Evolutionary conservation across 2,113 vertebrate species (phyloP), one percentile per base, ranked within the genome.

Genomic region (Pollimyrus isidori): DNA sequence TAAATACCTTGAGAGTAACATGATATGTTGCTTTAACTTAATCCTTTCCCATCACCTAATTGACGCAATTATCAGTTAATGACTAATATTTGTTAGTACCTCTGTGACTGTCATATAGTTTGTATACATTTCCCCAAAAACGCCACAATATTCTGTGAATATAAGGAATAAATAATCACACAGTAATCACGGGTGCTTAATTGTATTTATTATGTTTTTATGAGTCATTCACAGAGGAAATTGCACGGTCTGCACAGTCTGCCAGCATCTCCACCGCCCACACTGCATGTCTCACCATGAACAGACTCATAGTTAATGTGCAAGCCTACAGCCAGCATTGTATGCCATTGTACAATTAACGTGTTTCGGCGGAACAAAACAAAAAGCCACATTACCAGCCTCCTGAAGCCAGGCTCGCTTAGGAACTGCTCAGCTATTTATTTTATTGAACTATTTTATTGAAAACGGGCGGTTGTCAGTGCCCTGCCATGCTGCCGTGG

Each of bases 401-500:
- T 86, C 49, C 84, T 4, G 26, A 52, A 48, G 49, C 49, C 46
- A 35, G 84, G 26, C 85, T 53, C 50, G 26, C 82, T 87, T 26
- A 30, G 85, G 85, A 19, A 53, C 50, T 53, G 50, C 50, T 26
- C 50, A 87, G 26, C 26, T 56, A 87, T 87, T 56, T 35, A 87
- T 30, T 87, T 62, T 58, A 62, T 58, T 62, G 39, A 86, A 65
- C 7, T 30, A 23, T 65, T 87, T 87, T 65, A 87, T 45, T 19
- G 56, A 46, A 87, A 65, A 15, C n/a, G 7, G 85, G 85, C 49
- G 42, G 82, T n/a, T 85, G 45, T 53, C 49, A 87, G 50, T 88
- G 89, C 88, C 76, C 53, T 17, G 49, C 90, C 89, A 92, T 92
- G 69, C 90, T 93, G 87, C 92, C 92, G 91, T 91, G 88, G 88